Evolutionary conservation across 1,140 invertebrate species (phyloP).

Genomic region (Drosophila parabipectinata): DNA sequence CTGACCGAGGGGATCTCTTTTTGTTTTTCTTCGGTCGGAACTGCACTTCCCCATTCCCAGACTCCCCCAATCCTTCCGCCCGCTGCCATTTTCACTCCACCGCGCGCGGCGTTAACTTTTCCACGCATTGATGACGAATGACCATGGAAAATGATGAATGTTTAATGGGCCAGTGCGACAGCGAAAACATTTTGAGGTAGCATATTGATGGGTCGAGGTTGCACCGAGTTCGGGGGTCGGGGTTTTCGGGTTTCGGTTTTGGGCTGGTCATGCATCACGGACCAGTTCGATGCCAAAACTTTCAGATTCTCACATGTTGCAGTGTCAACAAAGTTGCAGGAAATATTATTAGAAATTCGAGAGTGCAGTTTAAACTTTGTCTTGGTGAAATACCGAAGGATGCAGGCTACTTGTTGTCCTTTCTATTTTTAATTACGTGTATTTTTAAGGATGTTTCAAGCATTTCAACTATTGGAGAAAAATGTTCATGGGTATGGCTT

Average conservation of each 20-base stretch:
- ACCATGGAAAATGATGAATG: conserved; percentile 76
- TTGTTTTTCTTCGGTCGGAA: not conserved
- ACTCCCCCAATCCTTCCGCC: not conserved
- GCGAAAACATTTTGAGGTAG: conserved; percentile 54
- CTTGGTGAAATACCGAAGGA: not conserved
- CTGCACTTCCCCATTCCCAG: conserved; percentile 19
- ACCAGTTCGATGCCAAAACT: conserved; percentile 34
- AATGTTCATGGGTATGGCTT: too few species aligned
- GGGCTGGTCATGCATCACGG: conserved; percentile 35
- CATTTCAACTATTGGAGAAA: too few species aligned
- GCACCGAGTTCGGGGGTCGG: conserved; percentile 6
- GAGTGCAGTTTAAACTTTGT: conserved; percentile 29
- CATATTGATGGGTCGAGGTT: conserved; percentile 44
- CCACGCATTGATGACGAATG: conserved; percentile 76
- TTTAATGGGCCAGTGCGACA: conserved; percentile 73
- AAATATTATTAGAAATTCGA: conserved; percentile 43
- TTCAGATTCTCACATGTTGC: conserved; percentile 38
- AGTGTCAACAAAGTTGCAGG: conserved; percentile 37
- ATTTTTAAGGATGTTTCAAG: not conserved
- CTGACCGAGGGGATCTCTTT: conserved; percentile 21
- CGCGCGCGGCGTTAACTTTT: conserved; percentile 59
- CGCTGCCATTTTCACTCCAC: conserved; percentile 9
- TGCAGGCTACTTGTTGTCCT: not conserved
- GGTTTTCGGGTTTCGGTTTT: not conserved
- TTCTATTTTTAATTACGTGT: not conserved